Evolutionary conservation across 2,888 invertebrate species (phyloP).

Genomic region (Drosophila acutilabella): DNA sequence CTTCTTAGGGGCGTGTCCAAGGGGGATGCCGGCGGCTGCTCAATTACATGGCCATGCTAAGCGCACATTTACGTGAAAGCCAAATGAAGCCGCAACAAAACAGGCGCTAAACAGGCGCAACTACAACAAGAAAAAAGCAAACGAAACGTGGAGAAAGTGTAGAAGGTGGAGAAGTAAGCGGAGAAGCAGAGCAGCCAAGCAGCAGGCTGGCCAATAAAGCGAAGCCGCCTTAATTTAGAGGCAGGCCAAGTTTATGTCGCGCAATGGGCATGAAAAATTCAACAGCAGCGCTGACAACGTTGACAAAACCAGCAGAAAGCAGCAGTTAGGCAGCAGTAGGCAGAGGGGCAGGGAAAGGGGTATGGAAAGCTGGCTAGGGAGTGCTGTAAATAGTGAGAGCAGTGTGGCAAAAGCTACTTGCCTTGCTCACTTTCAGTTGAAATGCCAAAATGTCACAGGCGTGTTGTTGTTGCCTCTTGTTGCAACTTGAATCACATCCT

Average conservation of each 20-base stretch:
- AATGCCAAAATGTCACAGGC: slow-evolving; percentile 66
- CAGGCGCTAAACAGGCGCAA: slow-evolving; percentile 32
- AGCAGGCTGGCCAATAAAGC: slow-evolving; percentile 68
- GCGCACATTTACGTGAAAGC: slow-evolving; percentile 80
- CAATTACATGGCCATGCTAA: slow-evolving; percentile 74
- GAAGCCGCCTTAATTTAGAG: slow-evolving; percentile 71
- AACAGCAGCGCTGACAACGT: slow-evolving; percentile 65
- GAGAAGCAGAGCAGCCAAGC: slow-evolving; percentile 22
- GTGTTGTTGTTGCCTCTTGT: slow-evolving; percentile 42
- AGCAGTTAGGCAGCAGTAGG: background rate
- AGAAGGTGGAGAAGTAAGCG: slow-evolving; percentile 7
- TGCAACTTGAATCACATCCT: slow-evolving; percentile 84
- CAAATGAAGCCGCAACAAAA: slow-evolving; percentile 69
- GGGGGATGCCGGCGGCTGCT: slow-evolving; percentile 34
- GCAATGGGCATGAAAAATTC: slow-evolving; percentile 76
- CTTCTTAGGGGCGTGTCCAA: slow-evolving; percentile 6
- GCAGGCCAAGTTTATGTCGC: slow-evolving; percentile 73
- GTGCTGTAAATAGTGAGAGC: background rate
- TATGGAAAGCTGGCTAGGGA: background rate
- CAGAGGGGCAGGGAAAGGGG: background rate
- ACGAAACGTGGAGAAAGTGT: slow-evolving; percentile 3
- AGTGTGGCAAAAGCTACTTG: too few relatives aligned
- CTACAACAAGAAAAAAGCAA: slow-evolving; percentile 53
- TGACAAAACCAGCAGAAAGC: slow-evolving; percentile 33
- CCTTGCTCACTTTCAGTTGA: slow-evolving; percentile 23